Conservation (phyloP, 2,113 vertebrate species). For the Nymphicus hollandicus region DNA sequence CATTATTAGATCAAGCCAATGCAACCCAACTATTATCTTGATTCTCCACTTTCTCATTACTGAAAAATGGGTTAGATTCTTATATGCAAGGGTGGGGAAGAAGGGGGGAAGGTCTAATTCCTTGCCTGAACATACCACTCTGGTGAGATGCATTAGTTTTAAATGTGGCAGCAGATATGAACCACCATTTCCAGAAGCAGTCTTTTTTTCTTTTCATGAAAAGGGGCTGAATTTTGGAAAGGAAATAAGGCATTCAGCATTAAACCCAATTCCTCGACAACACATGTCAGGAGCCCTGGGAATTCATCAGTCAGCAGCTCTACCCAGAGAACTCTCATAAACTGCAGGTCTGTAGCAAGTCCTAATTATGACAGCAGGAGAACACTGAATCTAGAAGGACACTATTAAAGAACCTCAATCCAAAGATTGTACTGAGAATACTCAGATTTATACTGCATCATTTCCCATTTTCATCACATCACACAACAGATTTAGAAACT, state of each 20-base stretch:
- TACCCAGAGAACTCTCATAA: neutral
- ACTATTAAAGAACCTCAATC: neutral
- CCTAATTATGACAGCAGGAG: neutral
- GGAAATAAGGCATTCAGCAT: neutral
- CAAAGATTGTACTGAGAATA: neutral
- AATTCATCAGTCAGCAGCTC: neutral
- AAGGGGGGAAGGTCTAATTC: neutral
- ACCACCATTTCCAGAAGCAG: neutral
- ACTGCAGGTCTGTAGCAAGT: neutral
- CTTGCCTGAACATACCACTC: neutral
- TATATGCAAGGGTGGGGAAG: neutral
- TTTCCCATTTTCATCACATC: slow-evolving; percentile 7
- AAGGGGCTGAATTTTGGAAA: neutral
- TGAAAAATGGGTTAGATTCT: neutral
- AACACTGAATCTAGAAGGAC: neutral
- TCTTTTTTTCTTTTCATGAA: neutral
- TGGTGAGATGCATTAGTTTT: neutral
- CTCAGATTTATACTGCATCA: neutral
- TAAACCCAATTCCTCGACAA: neutral
- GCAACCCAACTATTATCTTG: neutral
- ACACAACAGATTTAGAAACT: slow-evolving; percentile 26
- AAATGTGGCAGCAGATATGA: neutral
- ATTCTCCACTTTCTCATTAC: neutral
- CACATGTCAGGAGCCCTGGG: neutral
- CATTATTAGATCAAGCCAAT: neutral